Evolutionary conservation across 2,888 invertebrate genomes (phyloP), one percentile per base, ranked within the genome.

Genomic region (Aporophyla lueneburgensis): DNA sequence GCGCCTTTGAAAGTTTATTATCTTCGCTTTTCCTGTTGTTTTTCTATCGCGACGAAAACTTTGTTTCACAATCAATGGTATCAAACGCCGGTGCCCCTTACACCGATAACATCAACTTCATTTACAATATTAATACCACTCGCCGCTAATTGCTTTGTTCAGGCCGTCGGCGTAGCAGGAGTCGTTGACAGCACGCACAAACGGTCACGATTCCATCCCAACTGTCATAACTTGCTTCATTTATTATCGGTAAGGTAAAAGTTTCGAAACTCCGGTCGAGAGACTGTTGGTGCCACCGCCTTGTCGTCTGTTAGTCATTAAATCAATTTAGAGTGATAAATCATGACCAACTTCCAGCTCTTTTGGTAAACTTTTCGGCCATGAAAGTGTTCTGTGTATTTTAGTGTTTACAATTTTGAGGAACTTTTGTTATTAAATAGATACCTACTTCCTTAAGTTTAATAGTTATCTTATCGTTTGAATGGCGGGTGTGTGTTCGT

Each of bases 141-240:
- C 78, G 66, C 51, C 24, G 71, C 81, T 87, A 86, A 87, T 87
- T 86, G 83, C 81, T 86, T 87, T 81, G 78, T 87, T 81, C 76
- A 70, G 70, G n/a, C 70, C 63, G 53, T 78, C 65, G 49, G 24
- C 69, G 70, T 67, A 67, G 74, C 74, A 71, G 67, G 40, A 81
- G 76, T 74, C 81, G 79, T 76, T 82, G 87, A 87, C 87, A 86
- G 86, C 84, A 81, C 86, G 83, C 89, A 81, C 86, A 89, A 86
- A 86, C 78, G 87, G 88, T 89, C 90, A 90, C 89, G 89, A 89
- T 89, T 88, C 86, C 89, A 84, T 88, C 89, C 86, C 80, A 86
- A 81, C 91, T 92, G 91, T 90, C 92, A 89, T 84, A 92, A 91
- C 89, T 92, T 90, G 83, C 85, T 87, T 89, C 91, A 92, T 92